phyloP scores from a whole-genome alignment of 2,888 invertebrate genomes.

The Lampropteryx suffumata region DNA sequence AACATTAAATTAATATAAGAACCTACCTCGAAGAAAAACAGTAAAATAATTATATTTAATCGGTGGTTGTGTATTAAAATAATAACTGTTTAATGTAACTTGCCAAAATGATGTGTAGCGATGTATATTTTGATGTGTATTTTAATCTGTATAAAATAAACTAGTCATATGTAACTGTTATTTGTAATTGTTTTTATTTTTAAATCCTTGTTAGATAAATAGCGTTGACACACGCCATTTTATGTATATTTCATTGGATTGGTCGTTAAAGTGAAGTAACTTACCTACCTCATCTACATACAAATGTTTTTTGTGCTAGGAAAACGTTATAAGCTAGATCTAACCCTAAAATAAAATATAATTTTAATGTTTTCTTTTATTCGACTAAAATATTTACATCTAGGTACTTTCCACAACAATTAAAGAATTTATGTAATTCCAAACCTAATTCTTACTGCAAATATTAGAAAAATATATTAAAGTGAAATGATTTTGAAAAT shows the following conservation, averaged over 20 bases:
- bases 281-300: too few species aligned
- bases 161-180: conserved; percentile 60
- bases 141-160: conserved; percentile 70
- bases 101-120: conserved; percentile 65
- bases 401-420: not conserved
- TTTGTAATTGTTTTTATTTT: not conserved
- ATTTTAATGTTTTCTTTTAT: conserved; percentile 17
- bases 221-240: too few species aligned
- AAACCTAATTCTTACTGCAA: conserved; percentile 1
- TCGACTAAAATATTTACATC: conserved; percentile 19
- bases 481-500: not conserved
- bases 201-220: not conserved
- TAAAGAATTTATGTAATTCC: not conserved
- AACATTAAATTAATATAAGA: conserved; percentile 6
- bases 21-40: conserved; percentile 40
- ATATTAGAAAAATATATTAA: conserved; percentile 12
- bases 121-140: conserved; percentile 62
- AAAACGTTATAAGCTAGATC: not conserved
- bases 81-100: conserved; percentile 47
- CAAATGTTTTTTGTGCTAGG: not conserved
- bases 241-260: too few species aligned
- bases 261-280: too few species aligned
- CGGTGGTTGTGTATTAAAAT: conserved; percentile 47
- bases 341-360: conserved; percentile 20
- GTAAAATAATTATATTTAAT: conserved; percentile 29